Base-by-base conservation (phyloP, 2,113 vertebrate species). In the Hemichromis elongatus region DNA sequence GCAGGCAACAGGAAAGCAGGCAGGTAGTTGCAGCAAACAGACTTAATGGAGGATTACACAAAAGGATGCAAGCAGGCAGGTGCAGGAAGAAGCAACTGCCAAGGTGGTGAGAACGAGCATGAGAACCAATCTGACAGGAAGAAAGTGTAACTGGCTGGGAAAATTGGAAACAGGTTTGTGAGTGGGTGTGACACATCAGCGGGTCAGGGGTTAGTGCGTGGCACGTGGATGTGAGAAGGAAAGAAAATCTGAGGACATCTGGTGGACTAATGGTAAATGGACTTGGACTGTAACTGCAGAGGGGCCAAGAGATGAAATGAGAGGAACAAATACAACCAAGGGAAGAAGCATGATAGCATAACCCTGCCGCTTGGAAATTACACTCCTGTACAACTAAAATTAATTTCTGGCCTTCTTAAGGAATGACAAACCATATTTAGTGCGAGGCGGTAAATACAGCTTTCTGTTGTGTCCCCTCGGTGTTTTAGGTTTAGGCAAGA, bases 171-270 rank as follows among this genome's bases (percentile, higher is more conserved):
- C 80, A 79, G 75, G 59, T 87, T 59, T 61, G 52, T 42, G 61
- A 80, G 61, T 75, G 24, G 63, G 77, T 11, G 19, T 78, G 18
- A 42, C 21, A 57, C 59, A 83, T 57, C 30, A 45, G 19, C 11
- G 8, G 75, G 70, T 61, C 21, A 57, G n/a, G 33, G 59, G 80
- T 82, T 56, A 78, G 12, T 68, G 0, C 0, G 33, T 52, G 16
- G 26, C 28, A 56, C 21, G 3, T 81, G 47, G 26, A 82, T 26
- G 30, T 61, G 50, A 14, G 53, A 59, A 55, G 53, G 56, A 86
- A 24, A 70, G 37, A 85, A 57, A 54, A 33, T 61, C 78, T 66
- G 35, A 77, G 56, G 68, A 86, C 14, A 56, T 59, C 81, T 83
- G 81, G 54, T 40, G 42, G 63, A 79, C 40, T 47, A 30, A 33